Evolutionary conservation across 2,888 invertebrate species (phyloP).

Genomic region (Noctua fimbriata): DNA sequence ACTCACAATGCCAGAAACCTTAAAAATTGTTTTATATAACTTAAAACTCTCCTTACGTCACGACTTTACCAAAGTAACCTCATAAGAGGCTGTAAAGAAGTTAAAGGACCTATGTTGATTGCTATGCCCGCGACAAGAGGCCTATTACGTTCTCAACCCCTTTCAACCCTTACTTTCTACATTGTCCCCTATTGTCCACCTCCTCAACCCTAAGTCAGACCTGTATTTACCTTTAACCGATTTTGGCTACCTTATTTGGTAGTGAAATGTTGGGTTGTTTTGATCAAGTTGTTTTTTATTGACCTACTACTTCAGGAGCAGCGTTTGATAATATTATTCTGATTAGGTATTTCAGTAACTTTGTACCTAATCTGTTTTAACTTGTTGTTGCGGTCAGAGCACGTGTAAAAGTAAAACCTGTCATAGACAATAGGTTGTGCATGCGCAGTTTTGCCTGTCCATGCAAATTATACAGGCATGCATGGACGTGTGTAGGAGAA

Average conservation of each 20-base stretch:
- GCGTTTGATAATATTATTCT: not conserved
- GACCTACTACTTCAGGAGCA: not conserved
- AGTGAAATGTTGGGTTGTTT: not conserved
- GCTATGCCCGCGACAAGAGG: conserved; percentile 10
- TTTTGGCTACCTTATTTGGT: not conserved
- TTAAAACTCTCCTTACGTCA: not conserved
- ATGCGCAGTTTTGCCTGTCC: too few species aligned
- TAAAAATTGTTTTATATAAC: not conserved
- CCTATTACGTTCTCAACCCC: conserved; percentile 37
- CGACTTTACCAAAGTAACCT: conserved; percentile 3
- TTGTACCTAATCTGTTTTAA: not conserved
- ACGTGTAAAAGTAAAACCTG: too few species aligned
- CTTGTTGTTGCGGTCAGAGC: not conserved
- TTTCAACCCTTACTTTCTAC: conserved; percentile 32
- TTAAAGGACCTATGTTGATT: conserved; percentile 43
- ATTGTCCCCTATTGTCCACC: conserved; percentile 36
- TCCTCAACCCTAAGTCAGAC: not conserved
- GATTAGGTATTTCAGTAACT: not conserved
- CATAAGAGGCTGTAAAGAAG: conserved; percentile 14
- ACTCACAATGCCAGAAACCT: not conserved
- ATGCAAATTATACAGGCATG: too few species aligned
- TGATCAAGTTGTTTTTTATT: conserved; percentile 4
- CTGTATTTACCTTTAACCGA: conserved; percentile 26
- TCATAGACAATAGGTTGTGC: too few species aligned
- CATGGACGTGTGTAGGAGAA: too few species aligned